Base-by-base conservation (phyloP, 2,888 invertebrate genomes). In the Zygothrica quintamaculata region DNA sequence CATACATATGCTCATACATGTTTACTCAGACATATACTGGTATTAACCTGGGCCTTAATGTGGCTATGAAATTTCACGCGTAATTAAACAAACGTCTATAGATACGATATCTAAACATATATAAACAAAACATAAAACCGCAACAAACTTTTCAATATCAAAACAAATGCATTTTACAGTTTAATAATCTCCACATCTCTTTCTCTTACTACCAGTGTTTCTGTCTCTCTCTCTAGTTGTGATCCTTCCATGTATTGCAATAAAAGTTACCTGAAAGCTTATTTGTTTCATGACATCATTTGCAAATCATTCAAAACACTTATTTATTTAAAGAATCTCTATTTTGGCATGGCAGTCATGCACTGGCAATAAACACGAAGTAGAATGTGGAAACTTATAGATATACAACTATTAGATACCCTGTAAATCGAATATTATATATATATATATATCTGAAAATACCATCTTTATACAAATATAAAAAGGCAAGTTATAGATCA, bases 281-380 rank as follows among this genome's bases (percentile, higher is more conserved):
- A 60, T 44, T 55, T 33, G 18, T 22, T 12, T 25, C n/a, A 51
- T 73, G 73, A 73, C 73, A 76, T 76, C 73, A 73, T 58, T 46
- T 13, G 12, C 3, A 6, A 46, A 31, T 40, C 40, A 40, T 37
- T 70, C 47, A 29, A 25, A 58, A 50, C 47, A 51, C 40, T 51
- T 25, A 16, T 42, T 75, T 72, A 59, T 70, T 64, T 64, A 11
- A 59, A 75, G 58, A 72, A 64, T 65, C 29, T 42, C 65, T 57
- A 16, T 60, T 68, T 85, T 64, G 57, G 77, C 39, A 80, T 80
- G 74, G 48, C 57, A 60, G 65, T 77, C 79, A 79, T 84, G 84
- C 58, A 61, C 33, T 74, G 48, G 12, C 56, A 52, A 47, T 50
- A 72, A 44, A 33, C 50, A 58, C 9, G 11, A 62, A 58, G 57